phyloP scores from a whole-genome alignment of 2,113 vertebrate species.

The Crotalus viridis region DNA sequence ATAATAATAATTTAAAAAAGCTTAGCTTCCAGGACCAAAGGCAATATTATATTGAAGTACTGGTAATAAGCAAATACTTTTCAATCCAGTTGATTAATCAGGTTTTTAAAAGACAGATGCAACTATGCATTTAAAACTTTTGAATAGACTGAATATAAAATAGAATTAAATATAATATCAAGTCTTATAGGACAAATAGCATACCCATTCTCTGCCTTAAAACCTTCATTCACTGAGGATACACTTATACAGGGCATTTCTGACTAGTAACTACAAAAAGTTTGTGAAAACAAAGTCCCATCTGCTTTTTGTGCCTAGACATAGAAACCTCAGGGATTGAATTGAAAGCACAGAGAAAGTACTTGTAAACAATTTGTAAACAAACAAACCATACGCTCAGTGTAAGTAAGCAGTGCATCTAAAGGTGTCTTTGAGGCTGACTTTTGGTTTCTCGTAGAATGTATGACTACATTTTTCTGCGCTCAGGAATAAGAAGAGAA shows the following conservation, averaged over 20 bases:
- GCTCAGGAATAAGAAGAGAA: neutral
- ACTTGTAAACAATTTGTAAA: neutral
- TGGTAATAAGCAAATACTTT: neutral
- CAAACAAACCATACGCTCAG: neutral
- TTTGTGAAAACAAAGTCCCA: neutral
- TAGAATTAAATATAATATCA: neutral
- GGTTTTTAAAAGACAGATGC: neutral
- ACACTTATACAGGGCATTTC: neutral
- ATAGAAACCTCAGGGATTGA: neutral
- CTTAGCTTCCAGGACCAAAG: neutral
- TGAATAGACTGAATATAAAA: neutral
- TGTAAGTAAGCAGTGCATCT: neutral
- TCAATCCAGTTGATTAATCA: neutral
- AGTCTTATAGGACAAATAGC: neutral
- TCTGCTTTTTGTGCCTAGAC: neutral
- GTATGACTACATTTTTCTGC: neutral
- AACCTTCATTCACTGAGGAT: neutral
- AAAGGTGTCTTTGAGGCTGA: neutral
- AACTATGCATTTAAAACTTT: neutral
- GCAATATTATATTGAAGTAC: neutral
- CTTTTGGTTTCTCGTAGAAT: neutral
- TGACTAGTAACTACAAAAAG: neutral
- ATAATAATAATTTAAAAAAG: neutral
- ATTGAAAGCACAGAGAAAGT: neutral
- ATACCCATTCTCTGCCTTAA: neutral